phyloP scores from a whole-genome alignment of 2,113 vertebrate species.

The Morone chrysops region DNA sequence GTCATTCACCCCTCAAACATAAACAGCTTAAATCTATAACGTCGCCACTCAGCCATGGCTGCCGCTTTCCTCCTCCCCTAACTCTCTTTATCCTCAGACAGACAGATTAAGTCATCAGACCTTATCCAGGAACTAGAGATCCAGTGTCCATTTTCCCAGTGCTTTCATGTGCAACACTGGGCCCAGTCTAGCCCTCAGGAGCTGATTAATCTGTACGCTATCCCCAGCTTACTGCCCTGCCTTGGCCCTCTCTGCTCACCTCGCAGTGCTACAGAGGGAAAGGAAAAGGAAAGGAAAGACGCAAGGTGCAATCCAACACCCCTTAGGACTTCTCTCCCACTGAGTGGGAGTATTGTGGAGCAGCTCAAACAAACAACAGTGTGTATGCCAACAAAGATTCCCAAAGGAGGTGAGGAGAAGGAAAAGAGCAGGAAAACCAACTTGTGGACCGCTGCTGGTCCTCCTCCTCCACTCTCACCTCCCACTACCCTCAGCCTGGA shows the following conservation, averaged over 20 bases:
- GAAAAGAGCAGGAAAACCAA: constrained; percentile 32
- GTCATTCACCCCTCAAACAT: constrained; percentile 4
- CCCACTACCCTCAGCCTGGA: constrained; percentile 15
- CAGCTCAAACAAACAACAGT: constrained; percentile 61
- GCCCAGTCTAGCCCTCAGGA: constrained; percentile 42
- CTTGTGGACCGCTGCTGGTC: background rate
- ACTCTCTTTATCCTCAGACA: constrained; percentile 47
- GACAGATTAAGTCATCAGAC: constrained; percentile 67
- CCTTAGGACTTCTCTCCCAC: constrained; percentile 41
- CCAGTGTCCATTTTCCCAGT: constrained; percentile 59
- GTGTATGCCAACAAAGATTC: constrained; percentile 65
- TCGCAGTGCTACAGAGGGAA: constrained; percentile 2
- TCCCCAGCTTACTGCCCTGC: constrained; percentile 18
- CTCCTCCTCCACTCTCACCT: constrained; percentile 38
- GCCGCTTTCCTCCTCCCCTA: background rate
- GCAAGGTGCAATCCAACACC: constrained; percentile 67
- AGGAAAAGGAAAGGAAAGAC: constrained; percentile 37
- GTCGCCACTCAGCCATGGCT: background rate
- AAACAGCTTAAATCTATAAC: constrained; percentile 22
- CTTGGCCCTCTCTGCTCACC: constrained; percentile 21
- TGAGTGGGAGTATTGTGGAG: constrained; percentile 70
- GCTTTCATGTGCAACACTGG: constrained; percentile 72
- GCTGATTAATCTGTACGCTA: constrained; percentile 58
- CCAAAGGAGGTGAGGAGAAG: constrained; percentile 51
- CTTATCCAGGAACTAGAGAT: constrained; percentile 57